Percentiles rank a stretch among this genome's conserved stretches.
phyloP scores from a whole-genome alignment of 2,113 vertebrate genomes.

The Collichthys lucidus region DNA sequence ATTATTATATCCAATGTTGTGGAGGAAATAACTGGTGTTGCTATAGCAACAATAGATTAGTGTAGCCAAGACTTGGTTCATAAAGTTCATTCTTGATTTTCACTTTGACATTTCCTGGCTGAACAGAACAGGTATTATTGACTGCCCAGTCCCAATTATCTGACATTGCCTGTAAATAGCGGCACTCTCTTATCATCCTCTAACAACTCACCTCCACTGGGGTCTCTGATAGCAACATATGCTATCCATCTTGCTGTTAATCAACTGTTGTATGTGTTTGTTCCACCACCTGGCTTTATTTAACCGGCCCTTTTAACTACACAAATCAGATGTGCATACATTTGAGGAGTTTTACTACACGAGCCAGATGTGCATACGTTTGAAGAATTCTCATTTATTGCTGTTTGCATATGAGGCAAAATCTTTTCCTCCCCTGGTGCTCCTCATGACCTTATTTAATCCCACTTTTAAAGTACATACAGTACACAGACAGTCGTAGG shows the following conservation, averaged over 20 bases:
- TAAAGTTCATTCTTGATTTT: neutral
- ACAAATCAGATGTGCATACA: neutral
- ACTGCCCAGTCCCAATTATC: too few species aligned
- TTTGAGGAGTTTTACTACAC: neutral
- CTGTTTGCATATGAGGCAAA: neutral
- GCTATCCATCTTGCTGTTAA: neutral
- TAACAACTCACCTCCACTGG: too few species aligned
- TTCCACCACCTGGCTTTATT: conserved; percentile 1
- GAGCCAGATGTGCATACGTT: neutral
- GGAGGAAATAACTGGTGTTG: neutral
- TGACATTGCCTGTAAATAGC: too few species aligned
- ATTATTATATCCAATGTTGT: neutral
- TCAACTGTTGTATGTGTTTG: neutral
- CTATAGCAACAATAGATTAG: too few species aligned
- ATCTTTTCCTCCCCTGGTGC: too few species aligned
- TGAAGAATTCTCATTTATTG: neutral
- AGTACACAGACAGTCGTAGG: too few species aligned
- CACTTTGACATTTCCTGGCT: neutral
- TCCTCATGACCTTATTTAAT: too few species aligned
- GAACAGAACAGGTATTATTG: too few species aligned
- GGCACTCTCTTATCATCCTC: neutral
- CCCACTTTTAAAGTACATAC: too few species aligned
- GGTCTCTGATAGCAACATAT: neutral
- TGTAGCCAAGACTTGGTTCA: neutral
- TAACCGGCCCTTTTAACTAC: neutral